phyloP scores from a whole-genome alignment of 2,888 invertebrate genomes.

The Drosophila anceps region DNA sequence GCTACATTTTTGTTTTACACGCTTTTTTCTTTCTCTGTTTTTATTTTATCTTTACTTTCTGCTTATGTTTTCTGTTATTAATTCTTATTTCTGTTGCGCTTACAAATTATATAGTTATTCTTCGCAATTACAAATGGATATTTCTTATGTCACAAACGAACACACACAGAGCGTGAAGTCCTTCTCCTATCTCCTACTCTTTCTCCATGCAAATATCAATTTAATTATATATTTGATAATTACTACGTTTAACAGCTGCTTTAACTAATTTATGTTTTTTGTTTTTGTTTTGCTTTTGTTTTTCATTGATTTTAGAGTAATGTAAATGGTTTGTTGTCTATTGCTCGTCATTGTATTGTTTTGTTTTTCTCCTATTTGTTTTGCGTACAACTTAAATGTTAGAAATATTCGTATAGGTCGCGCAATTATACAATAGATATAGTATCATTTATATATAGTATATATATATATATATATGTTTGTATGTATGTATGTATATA shows the following conservation, averaged over 20 bases:
- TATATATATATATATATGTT: slow-evolving; percentile 14
- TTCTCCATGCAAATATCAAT: slow-evolving; percentile 44
- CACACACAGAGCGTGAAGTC: slow-evolving; percentile 34
- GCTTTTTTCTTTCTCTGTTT: background rate
- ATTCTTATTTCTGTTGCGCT: slow-evolving; percentile 19
- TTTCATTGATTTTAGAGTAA: slow-evolving; percentile 3
- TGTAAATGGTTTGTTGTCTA: slow-evolving; percentile 23
- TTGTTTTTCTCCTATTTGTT: slow-evolving; percentile 9
- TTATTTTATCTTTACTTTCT: background rate
- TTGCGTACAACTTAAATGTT: slow-evolving; percentile 41
- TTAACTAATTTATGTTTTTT: slow-evolving; percentile 13
- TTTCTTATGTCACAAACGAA: slow-evolving; percentile 13
- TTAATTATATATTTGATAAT: slow-evolving; percentile 31
- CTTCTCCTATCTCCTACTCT: slow-evolving; percentile 9
- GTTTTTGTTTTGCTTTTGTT: background rate
- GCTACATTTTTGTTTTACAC: slow-evolving; percentile 34
- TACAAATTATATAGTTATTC: slow-evolving; percentile 37
- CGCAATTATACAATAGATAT: slow-evolving; percentile 39
- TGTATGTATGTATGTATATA: slow-evolving; percentile 25
- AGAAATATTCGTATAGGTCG: slow-evolving; percentile 42
- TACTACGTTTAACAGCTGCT: slow-evolving; percentile 31
- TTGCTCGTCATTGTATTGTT: slow-evolving; percentile 11
- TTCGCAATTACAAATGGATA: slow-evolving; percentile 27
- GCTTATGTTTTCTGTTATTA: slow-evolving; percentile 8
- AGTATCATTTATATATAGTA: slow-evolving; percentile 19